Base-by-base conservation (phyloP, 1,140 invertebrate species). In the Drosophila bipectinata region DNA sequence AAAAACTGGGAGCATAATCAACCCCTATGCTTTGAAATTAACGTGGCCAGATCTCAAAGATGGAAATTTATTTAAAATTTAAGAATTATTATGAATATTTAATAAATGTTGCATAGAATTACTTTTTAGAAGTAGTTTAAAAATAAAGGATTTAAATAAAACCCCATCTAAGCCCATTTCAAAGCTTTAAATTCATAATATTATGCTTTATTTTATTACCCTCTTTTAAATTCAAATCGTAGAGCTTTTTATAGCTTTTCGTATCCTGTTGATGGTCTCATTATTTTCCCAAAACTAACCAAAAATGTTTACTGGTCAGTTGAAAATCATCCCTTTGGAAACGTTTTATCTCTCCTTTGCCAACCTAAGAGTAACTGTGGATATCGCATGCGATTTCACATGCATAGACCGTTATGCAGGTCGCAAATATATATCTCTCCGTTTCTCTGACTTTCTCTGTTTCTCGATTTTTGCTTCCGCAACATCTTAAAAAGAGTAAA, bases 381-480 rank as follows among this genome's bases (percentile, higher is more conserved):
- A 58, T 67, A 77, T 84, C 59, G 73, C 81, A 84, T 84, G 81
- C 82, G 61, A 84, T 59, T 62, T 49, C 15, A 10, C 6, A 12
- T 12, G 8, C 44, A 57, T 55, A 77, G 73, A 81, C 79, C 79
- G 79, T 81, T 81, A 81, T 44, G 26, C 34, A 37, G 53, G 53
- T 54, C 9, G 3, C 21, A 24, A n/a, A 37, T 62, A 26, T n/a
- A 44, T 9, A 15, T 44, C 14, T 44, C 39, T n/a, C 1, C 12
- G 14, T n/a, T 5, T 41, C 41, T 44, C 41, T 15, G 41, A 44
- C 41, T 67, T 37, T 73, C 57, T 34, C 41, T 55, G 58, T 47
- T 24, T 34, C 39, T 28, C 32, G 61, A 49, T 41, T 47, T 47
- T 37, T 14, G 28, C 34, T 73, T 62, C 44, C 58, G 58, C 71